Percentiles rank a stretch among this genome's conserved stretches.
Evolutionary conservation across 37 sponge, comb jelly and placozoan genomes (phyloP).

Genomic region (Crambe crambe): DNA sequence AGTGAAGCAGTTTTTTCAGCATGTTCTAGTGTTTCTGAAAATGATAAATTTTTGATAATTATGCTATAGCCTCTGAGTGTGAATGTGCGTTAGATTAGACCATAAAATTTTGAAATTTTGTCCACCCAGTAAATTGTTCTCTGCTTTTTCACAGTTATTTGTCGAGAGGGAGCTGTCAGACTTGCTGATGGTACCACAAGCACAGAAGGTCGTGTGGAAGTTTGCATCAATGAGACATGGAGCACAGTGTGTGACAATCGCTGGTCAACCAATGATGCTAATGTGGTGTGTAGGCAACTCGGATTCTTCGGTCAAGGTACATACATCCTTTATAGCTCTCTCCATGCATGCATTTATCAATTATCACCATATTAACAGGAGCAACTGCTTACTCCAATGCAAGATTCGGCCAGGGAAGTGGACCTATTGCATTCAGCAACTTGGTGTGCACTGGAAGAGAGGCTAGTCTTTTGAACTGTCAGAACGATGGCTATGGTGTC

Average conservation of each 20-base stretch:
- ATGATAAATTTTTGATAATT: too few relatives aligned
- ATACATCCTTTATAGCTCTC: neutral
- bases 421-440: slow-evolving; percentile 46
- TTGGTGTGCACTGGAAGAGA: slow-evolving; percentile 37
- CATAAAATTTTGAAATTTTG: too few relatives aligned
- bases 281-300: slow-evolving; percentile 38
- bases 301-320: neutral
- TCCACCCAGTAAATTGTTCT: too few relatives aligned
- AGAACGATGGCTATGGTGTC: slow-evolving; percentile 14
- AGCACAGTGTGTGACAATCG: slow-evolving; percentile 29
- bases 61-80: too few relatives aligned
- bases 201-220: slow-evolving; percentile 27
- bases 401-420: slow-evolving; percentile 41
- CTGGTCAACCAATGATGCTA: slow-evolving; percentile 6
- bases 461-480: slow-evolving; percentile 19
- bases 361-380: too few relatives aligned
- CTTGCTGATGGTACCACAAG: slow-evolving; percentile 12
- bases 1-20: too few relatives aligned
- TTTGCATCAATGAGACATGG: slow-evolving; percentile 16
- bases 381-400: slow-evolving; percentile 25
- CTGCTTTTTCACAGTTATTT: neutral
- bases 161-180: neutral
- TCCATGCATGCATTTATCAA: too few relatives aligned
- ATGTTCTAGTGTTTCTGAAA: too few relatives aligned
- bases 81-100: too few relatives aligned